Base-by-base conservation (phyloP, 30 jellyfish, hydroid and myxozoan genomes). In the Aurelia sp. region DNA sequence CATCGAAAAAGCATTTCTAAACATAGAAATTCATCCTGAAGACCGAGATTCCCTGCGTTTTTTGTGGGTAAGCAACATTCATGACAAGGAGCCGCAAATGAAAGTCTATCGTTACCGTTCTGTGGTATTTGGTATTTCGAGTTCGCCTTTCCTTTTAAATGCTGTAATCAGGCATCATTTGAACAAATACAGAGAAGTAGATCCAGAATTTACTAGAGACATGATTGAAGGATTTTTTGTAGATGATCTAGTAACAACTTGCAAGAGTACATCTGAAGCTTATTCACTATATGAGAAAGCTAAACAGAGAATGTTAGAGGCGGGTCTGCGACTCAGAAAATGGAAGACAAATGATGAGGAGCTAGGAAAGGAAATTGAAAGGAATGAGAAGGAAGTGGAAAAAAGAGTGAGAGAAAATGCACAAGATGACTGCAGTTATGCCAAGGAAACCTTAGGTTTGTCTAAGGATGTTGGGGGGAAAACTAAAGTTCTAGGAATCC, bases 91-190 rank as follows among this genome's bases (percentile, higher is more conserved):
- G 33, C 33, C 62, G 38, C 80, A 84, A 63, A 40, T 90, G 8
- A 48, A 30, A 24, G 61, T 21, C 17, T 90, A 90, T 62, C 48
- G 97, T 47, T 76, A 62, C 78, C 30, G 89, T 18, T 64, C 96
- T 27, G 96, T 90, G 35, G 78, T 82, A 24, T 81, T 81, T 40
- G 94, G 97, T 3, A 91, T 90, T 35, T 81, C 83, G 1, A 70
- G 94, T 41, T 44, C 91, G 10, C 91, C 97, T 8, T 89, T 89
- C 70, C 78, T 81, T 13, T 78, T 89, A n/a, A 71, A 71, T 59
- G 97, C 90, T 9, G 81, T 87, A n/a, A 47, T 78, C 24, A 80
- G 51, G 38, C 22, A 63, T 18, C 97, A 89, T 71, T 53, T 76
- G 61, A 78, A 81, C 58, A 31, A 72, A 11, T 81, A 50, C 73